Evolutionary conservation across 2,113 vertebrate genomes (phyloP).

Genomic region (Capreolus pygargus): DNA sequence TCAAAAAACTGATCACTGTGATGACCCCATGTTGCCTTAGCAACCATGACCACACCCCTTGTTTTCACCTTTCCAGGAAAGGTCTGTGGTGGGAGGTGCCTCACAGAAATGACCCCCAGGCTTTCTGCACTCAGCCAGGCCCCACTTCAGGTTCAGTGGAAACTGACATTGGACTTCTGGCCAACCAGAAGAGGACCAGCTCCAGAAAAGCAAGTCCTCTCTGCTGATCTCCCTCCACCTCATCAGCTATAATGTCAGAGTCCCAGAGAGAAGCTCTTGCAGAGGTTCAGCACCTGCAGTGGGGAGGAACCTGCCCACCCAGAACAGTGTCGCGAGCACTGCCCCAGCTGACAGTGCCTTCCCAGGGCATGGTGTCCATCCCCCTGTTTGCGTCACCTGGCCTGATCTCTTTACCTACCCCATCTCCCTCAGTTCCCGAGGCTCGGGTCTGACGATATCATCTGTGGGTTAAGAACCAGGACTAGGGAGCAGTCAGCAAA

Average conservation of each 20-base stretch:
- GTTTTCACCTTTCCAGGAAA: background rate
- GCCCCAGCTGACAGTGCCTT: too few species aligned
- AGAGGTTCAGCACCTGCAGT: background rate
- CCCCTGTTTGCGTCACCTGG: background rate
- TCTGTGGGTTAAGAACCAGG: background rate
- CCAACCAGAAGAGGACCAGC: background rate
- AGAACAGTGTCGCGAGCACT: background rate
- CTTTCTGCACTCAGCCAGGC: background rate
- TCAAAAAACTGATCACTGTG: background rate
- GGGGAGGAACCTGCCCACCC: background rate
- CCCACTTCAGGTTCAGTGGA: background rate
- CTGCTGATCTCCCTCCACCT: background rate
- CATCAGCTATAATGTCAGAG: background rate
- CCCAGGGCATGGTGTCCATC: background rate
- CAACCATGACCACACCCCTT: background rate
- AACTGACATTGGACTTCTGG: background rate
- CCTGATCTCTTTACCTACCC: background rate
- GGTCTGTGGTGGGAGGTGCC: background rate
- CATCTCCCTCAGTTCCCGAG: background rate
- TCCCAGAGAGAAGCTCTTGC: background rate
- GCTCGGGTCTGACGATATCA: background rate
- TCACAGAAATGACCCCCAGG: background rate
- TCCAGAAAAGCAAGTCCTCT: background rate
- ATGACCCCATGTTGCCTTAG: background rate
- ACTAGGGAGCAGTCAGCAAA: background rate